Evolutionary conservation across 2,797 vertebrate genomes (phyloP).

Genomic region (Pantherophis vulpinus): DNA sequence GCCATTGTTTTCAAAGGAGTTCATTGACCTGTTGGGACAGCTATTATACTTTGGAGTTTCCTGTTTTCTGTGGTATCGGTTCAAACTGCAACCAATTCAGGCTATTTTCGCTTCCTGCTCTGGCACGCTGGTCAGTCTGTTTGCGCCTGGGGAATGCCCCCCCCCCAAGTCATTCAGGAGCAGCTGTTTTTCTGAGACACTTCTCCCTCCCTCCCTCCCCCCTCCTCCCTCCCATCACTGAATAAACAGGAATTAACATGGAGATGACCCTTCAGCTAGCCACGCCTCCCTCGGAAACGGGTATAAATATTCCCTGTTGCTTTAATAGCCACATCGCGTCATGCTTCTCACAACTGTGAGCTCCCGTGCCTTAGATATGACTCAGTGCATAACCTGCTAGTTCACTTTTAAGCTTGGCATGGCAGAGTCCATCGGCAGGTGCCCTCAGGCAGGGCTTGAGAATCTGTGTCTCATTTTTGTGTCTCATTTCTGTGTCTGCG

Average conservation of each 20-base stretch:
- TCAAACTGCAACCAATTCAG: not conserved
- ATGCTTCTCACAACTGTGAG: not conserved
- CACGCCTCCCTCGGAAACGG: not conserved
- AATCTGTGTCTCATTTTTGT: not conserved
- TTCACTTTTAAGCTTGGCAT: not conserved
- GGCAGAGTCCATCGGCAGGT: not conserved
- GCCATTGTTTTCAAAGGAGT: not conserved
- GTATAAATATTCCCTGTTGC: not conserved
- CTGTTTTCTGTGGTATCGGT: not conserved
- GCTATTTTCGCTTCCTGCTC: not conserved
- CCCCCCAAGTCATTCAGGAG: not conserved
- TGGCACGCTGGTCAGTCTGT: not conserved
- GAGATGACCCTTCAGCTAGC: not conserved
- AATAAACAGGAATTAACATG: not conserved
- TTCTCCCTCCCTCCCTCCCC: not conserved
- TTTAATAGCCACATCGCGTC: not conserved
- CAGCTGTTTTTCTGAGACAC: not conserved
- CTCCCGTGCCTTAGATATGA: not conserved
- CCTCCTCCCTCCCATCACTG: not conserved
- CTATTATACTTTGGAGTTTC: not conserved
- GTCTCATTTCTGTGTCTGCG: not conserved
- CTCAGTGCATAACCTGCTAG: not conserved
- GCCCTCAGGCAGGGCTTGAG: not conserved
- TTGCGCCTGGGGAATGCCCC: not conserved
- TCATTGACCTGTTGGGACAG: not conserved